These are phyloP conservation scores for Brachycybe producta DNA, from an alignment of 2,888 invertebrate species.

Conservation along the genomic window DNA sequence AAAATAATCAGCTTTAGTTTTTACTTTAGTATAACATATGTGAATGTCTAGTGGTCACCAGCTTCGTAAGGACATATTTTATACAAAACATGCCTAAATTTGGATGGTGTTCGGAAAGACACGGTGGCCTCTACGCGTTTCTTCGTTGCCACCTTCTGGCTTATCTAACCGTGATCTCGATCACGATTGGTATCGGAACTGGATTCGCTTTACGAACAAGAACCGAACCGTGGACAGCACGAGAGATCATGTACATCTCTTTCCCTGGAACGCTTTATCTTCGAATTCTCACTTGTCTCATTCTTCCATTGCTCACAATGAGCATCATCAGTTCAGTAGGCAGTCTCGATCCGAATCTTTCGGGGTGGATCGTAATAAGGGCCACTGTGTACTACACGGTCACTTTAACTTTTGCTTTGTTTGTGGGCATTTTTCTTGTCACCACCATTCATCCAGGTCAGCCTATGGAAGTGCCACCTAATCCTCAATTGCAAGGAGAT, in stretches of 20 bases:
- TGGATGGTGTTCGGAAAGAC: no score
- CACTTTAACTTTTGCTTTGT: slow-evolving; percentile 82
- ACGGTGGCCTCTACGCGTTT: neutral
- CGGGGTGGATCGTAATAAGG: slow-evolving; percentile 71
- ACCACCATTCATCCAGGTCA: slow-evolving; percentile 67
- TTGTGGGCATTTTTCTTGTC: slow-evolving; percentile 80
- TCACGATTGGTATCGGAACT: neutral
- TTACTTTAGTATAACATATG: no score
- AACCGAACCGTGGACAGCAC: slow-evolving; percentile 4
- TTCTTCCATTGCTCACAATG: slow-evolving; percentile 79
- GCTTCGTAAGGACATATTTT: no score
- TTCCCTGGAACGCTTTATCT: slow-evolving; percentile 72
- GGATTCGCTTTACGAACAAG: slow-evolving; percentile 6
- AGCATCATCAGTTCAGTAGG: slow-evolving; percentile 80
- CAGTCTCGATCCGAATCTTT: slow-evolving; percentile 75
- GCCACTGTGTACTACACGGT: slow-evolving; percentile 82
- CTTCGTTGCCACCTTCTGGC: slow-evolving; percentile 1
- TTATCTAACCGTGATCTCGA: neutral
- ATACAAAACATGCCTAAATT: no score
- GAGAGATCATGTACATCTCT: slow-evolving; percentile 24
- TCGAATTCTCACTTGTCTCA: slow-evolving; percentile 87
- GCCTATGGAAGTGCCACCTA: slow-evolving; percentile 25
- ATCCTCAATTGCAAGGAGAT: slow-evolving; percentile 23
- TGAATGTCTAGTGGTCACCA: no score
- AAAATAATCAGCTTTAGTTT: no score